Base-by-base conservation (phyloP, 2,888 invertebrate species). In the Macrophya annulata region DNA sequence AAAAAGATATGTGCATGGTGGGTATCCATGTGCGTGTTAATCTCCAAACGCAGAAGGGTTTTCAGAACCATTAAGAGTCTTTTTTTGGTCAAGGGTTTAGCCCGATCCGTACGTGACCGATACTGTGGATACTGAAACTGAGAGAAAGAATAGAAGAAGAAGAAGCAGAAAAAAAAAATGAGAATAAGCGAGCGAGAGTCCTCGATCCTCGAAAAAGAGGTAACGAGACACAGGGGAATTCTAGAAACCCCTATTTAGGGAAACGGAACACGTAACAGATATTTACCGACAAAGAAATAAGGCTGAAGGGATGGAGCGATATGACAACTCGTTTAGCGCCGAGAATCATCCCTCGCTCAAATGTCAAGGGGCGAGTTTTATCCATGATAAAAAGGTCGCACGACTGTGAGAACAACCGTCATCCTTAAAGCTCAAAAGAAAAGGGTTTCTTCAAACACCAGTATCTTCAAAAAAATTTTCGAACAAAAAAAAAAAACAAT, bases 231-330 rank as follows among this genome's bases (percentile, higher is more conserved):
- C 31, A n/a, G 9, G 55, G 77, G 55, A n/a, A 55, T 77, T 31
- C 77, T 51, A 8, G 8, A 10, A 51, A 55, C 31, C 48, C 31
- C 77, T 77, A 77, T 77, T 77, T 37, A 55, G 40, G 25, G 77
- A 77, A 77, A 51, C 77, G 25, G 55, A 55, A 51, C 77, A 77
- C 77, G 77, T 77, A 77, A 51, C 17, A 77, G 77, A 77, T 48
- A 77, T 77, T 77, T 77, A 77, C 48, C 15, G 55, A 37, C 48
- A 77, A 37, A 25, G 51, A 77, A 77, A 77, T 37, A 48, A 55
- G 21, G 17, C 31, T 21, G 45, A 21, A 45, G 40, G 72, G 72
- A 45, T 74, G 45, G 21, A 74, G 72, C 10, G 45, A 74, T 68
- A 68, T 37, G 68, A 68, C 68, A 68, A 68, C 68, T 68, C 68